Base-by-base conservation (phyloP, 1,140 invertebrate species). In the Cepaea nemoralis region DNA sequence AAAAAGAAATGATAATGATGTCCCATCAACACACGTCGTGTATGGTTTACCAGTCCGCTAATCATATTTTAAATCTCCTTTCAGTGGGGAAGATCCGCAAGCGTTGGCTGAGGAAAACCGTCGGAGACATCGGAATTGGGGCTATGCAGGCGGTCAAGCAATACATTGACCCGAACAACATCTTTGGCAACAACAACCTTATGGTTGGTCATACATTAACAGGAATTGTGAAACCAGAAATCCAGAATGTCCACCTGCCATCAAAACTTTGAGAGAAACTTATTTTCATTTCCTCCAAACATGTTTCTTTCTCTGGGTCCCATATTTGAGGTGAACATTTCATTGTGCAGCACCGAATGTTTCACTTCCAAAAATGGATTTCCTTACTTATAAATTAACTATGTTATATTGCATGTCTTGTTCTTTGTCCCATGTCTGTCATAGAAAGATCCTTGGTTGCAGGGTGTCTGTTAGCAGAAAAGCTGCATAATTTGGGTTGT, bases 161-260 rank as follows among this genome's bases (percentile, higher is more conserved):
- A 19, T 94, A 96, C 82, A 91, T 99, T 16, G 98, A 99, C 92
- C 98, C 98, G 0, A 93, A 96, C 35, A 98, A 99, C 90, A 95
- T 99, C 77, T 99, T 99, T 92, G 97, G 95, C 0, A 93, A 94
- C 81, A 95, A 95, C 22, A 99, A 99, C 91, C 93, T 98, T 42
- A 88, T 90, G 87, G 86, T 89, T 40, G 87, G 84, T 24, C 66
- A 80, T 1, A 16, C 12, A 40, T 27, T 73, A 14, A 39, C n/a
- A 3, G 78, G 48, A 2, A 22, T 31, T 1, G 45, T 33, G 16
- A 24, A 39, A 12, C 69, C 70, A 33, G 78, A 80, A 19, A 39
- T 33, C 27, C 24, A 55, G 14, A 71, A 80, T 71, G 78, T 73
- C 31, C 24, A 37, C 16, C 78, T 73, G 2, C 78, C 78, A 24